phyloP scores from a whole-genome alignment of 2,113 vertebrate species.

The Laticauda laticaudata region DNA sequence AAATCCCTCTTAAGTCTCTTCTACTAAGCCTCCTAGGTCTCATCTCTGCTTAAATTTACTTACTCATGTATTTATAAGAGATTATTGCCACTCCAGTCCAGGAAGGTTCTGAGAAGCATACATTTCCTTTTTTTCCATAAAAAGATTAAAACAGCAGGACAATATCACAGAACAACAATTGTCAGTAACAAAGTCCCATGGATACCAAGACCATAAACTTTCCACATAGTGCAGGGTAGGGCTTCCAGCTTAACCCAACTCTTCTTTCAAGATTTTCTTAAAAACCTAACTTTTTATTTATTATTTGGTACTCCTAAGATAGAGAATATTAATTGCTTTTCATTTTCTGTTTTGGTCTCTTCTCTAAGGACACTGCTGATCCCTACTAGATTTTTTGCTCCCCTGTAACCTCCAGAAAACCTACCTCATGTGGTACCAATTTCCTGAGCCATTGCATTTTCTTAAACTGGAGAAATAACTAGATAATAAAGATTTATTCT shows the following conservation, averaged over 20 bases:
- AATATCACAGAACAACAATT: neutral
- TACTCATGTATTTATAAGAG: neutral
- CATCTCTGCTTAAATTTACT: neutral
- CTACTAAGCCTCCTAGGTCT: neutral
- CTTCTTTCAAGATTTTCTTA: neutral
- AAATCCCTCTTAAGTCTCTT: neutral
- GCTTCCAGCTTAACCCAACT: neutral
- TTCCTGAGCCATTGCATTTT: neutral
- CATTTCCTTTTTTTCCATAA: neutral
- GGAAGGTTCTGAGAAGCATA: neutral
- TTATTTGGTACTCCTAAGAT: neutral
- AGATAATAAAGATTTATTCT: slow-evolving; percentile 26
- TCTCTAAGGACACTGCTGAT: neutral
- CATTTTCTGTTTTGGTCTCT: neutral
- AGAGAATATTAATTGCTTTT: neutral
- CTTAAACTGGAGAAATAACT: slow-evolving; percentile 8
- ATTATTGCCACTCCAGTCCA: neutral
- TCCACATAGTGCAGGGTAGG: neutral
- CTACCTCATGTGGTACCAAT: neutral
- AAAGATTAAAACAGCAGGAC: neutral
- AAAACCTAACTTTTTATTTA: neutral
- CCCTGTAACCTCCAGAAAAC: neutral
- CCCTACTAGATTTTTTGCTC: neutral
- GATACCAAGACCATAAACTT: neutral
- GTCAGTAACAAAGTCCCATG: neutral